phyloP scores from a whole-genome alignment of 2,113 vertebrate species.

The Seriola rivoliana region DNA sequence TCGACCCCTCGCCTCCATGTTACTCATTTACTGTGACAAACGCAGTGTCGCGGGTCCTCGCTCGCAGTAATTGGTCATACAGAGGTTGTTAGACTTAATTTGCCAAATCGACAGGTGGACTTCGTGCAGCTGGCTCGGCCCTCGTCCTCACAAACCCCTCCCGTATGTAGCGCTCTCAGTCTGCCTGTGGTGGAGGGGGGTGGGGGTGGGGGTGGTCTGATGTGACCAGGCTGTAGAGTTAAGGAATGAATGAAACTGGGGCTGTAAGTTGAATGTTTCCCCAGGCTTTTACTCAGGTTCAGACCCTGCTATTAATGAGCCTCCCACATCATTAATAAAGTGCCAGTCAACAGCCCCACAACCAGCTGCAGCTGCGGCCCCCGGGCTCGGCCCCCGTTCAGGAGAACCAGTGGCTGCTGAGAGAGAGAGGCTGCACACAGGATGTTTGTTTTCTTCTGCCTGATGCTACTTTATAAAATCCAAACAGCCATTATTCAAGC shows the following conservation, averaged over 20 bases:
- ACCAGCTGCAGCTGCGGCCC: slow-evolving; percentile 56
- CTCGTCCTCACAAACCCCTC: slow-evolving; percentile 20
- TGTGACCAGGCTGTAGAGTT: background rate
- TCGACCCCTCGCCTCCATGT: background rate
- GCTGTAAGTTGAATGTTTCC: slow-evolving; percentile 71
- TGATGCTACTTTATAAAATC: background rate
- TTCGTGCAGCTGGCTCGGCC: slow-evolving; percentile 37
- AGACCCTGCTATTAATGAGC: slow-evolving; percentile 60
- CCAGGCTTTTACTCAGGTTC: slow-evolving; percentile 50
- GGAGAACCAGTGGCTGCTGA: background rate
- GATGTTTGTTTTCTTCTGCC: slow-evolving; percentile 12
- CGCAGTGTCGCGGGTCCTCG: slow-evolving; percentile 36
- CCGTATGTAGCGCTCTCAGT: slow-evolving; percentile 10
- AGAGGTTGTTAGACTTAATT: slow-evolving; percentile 50
- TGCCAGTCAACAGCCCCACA: slow-evolving; percentile 59
- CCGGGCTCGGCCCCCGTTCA: background rate
- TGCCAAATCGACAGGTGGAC: slow-evolving; percentile 61
- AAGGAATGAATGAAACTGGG: slow-evolving; percentile 29
- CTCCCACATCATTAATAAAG: slow-evolving; percentile 77
- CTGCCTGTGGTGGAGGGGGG: background rate
- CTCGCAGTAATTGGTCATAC: slow-evolving; percentile 52
- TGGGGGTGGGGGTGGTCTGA: background rate
- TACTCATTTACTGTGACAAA: slow-evolving; percentile 48
- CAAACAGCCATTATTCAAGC: background rate
- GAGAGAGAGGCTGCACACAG: background rate